Base-by-base conservation (phyloP, 2,113 vertebrate species). In the Rissa tridactyla region DNA sequence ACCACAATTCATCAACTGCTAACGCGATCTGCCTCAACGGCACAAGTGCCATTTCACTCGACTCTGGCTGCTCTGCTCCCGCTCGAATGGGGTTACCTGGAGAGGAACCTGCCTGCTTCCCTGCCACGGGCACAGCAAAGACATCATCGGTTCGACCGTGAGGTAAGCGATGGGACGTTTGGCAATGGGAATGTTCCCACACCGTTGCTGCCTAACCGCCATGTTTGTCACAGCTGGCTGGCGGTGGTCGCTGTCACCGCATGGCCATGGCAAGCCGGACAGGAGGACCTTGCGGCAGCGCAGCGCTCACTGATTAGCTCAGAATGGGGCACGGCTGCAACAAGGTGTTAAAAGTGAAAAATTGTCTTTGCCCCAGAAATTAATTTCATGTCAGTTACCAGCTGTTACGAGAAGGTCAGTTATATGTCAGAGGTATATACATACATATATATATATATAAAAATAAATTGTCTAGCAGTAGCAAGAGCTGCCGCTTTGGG, bases 1-100 rank as follows among this genome's bases (percentile, higher is more conserved):
- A 94, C 87, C 94, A 88, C 96, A 95, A 73, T 87, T 91, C 82
- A 88, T 88, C 94, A 82, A 9, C 84, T 90, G 75, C 85, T 93
- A 76, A 88, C 75, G 36, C n/a, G 6, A 19, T 51, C 84, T 90
- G 73, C 78, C 52, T 20, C n/a, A 82, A 29, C 1, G 13, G 58
- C 78, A 77, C 73, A 36, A 90, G 90, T 13, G 36, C 9, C 3
- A 29, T 82, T 89, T 58, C 71, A 21, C 49, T 85, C 21, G 16
- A 0, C 30, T 49, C 27, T 12, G 70, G 58, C 52, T 72, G 52
- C 32, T 94, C 29, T 72, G 52, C 32, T 94, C 29, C 51, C 21
- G 2, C 75, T 49, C 22, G 70, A 64, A 34, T 2, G 4, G 42
- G 52, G 6, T 79, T 49, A 91, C 93, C 66, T 93, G 91, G 30